phyloP scores from a whole-genome alignment of 2,888 invertebrate species.

The Drosophila koepferae region DNA sequence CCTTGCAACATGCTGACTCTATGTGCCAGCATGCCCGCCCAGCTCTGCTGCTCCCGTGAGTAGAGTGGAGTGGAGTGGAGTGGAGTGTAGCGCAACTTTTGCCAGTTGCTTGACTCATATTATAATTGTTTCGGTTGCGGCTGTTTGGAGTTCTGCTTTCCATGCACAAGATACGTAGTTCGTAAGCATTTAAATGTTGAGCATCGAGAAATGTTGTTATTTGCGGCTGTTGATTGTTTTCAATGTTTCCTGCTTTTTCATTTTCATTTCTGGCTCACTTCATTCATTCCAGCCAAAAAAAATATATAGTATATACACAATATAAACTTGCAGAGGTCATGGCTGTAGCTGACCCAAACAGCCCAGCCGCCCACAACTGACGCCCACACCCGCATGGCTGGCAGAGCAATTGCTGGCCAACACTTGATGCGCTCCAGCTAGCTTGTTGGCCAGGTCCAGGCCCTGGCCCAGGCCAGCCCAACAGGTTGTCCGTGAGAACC shows the following conservation, averaged over 20 bases:
- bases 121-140: conserved; percentile 39
- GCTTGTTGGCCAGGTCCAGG: conserved; percentile 18
- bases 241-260: conserved; percentile 54
- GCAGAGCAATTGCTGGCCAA: background rate
- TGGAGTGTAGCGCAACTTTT: conserved; percentile 43
- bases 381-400: background rate
- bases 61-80: too few relatives aligned
- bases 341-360: conserved; percentile 42
- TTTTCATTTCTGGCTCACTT: conserved; percentile 41
- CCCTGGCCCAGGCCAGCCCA: conserved; percentile 19
- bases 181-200: conserved; percentile 7
- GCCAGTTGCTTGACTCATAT: conserved; percentile 31
- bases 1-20: conserved; percentile 16
- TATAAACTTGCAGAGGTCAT: conserved; percentile 46
- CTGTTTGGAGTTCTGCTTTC: conserved; percentile 31
- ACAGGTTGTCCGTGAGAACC: conserved; percentile 55
- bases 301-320: conserved; percentile 4
- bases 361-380: background rate
- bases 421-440: background rate
- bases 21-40: conserved; percentile 7
- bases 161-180: conserved; percentile 12
- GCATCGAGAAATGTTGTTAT: conserved; percentile 31
- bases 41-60: background rate
- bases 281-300: conserved; percentile 37
- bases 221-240: conserved; percentile 55